These are phyloP conservation scores for Brassicogethes aeneus DNA, from an alignment of 2,888 invertebrate genomes.

Conservation along the genomic window DNA sequence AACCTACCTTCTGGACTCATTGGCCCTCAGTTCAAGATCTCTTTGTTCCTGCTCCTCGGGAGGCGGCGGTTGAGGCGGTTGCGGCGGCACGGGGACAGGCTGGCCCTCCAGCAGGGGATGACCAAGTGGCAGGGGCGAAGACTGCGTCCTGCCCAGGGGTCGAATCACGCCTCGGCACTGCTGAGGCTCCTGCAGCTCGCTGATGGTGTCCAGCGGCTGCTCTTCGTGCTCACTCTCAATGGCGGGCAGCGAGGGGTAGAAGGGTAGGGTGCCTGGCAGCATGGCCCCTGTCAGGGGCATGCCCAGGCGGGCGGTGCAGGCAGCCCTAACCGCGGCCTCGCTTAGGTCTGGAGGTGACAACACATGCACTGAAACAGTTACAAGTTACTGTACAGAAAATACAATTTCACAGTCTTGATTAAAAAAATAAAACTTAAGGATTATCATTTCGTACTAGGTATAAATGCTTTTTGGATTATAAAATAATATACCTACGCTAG, in stretches of 20 bases:
- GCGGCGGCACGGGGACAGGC: slow-evolving; percentile 22
- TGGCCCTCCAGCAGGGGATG: slow-evolving; percentile 65
- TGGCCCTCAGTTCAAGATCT: slow-evolving; percentile 38
- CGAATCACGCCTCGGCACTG: slow-evolving; percentile 42
- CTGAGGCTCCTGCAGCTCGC: slow-evolving; percentile 37
- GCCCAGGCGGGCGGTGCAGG: slow-evolving; percentile 58
- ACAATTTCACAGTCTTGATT: too few species aligned
- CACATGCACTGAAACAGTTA: too few species aligned
- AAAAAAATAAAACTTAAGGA: too few species aligned
- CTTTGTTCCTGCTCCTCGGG: slow-evolving; percentile 40
- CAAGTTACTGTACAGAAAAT: too few species aligned
- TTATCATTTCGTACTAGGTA: too few species aligned
- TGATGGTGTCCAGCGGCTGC: slow-evolving; percentile 40
- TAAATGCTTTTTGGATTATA: too few species aligned
- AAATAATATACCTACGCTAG: too few species aligned
- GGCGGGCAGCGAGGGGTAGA: slow-evolving; percentile 59
- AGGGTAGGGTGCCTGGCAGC: slow-evolving; percentile 59
- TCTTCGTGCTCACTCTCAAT: slow-evolving; percentile 50
- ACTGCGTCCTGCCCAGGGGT: slow-evolving; percentile 87
- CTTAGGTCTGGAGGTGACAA: slow-evolving; percentile 54
- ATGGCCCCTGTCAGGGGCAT: slow-evolving; percentile 57
- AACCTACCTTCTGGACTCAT: slow-evolving; percentile 43
- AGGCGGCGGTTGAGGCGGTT: slow-evolving; percentile 46
- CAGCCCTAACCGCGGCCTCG: slow-evolving; percentile 71
- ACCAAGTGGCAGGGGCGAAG: slow-evolving; percentile 83